Conservation (phyloP, 2,113 vertebrate genomes). For the Vanacampus margaritifer region DNA sequence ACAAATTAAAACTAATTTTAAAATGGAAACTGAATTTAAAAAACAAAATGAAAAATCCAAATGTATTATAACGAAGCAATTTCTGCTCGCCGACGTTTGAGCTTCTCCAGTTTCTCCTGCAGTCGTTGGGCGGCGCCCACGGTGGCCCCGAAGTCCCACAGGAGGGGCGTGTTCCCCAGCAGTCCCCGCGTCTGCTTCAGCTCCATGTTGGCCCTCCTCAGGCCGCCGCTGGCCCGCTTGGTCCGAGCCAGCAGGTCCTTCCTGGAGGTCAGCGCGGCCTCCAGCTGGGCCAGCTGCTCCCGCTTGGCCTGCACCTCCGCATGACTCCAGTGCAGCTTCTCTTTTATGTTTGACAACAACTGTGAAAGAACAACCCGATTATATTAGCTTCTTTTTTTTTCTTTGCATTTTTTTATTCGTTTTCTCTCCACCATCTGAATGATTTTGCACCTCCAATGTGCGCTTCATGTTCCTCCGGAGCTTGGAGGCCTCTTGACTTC, state of each 20-base stretch:
- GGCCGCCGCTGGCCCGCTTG: slow-evolving; percentile 64
- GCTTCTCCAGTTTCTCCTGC: slow-evolving; percentile 54
- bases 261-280: slow-evolving; percentile 53
- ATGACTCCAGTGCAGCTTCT: slow-evolving; percentile 78
- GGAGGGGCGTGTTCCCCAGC: slow-evolving; percentile 72
- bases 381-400: background rate
- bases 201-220: slow-evolving; percentile 65
- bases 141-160: slow-evolving; percentile 77
- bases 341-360: slow-evolving; percentile 77
- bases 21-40: too few species aligned
- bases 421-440: too few species aligned
- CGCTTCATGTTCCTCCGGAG: slow-evolving; percentile 67
- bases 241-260: slow-evolving; percentile 67
- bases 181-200: slow-evolving; percentile 72
- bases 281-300: slow-evolving; percentile 54
- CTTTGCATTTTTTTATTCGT: too few species aligned
- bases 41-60: too few species aligned
- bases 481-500: slow-evolving; percentile 68
- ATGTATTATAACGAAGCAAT: slow-evolving; percentile 14
- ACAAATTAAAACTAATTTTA: too few species aligned
- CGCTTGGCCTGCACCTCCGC: slow-evolving; percentile 60
- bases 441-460: slow-evolving; percentile 51
- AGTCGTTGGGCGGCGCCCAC: slow-evolving; percentile 52
- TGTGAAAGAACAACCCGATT: slow-evolving; percentile 3
- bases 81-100: slow-evolving; percentile 61